phyloP scores from a whole-genome alignment of 37 sponge, comb jelly and placozoan species.

The Hexactinellida sp. region DNA sequence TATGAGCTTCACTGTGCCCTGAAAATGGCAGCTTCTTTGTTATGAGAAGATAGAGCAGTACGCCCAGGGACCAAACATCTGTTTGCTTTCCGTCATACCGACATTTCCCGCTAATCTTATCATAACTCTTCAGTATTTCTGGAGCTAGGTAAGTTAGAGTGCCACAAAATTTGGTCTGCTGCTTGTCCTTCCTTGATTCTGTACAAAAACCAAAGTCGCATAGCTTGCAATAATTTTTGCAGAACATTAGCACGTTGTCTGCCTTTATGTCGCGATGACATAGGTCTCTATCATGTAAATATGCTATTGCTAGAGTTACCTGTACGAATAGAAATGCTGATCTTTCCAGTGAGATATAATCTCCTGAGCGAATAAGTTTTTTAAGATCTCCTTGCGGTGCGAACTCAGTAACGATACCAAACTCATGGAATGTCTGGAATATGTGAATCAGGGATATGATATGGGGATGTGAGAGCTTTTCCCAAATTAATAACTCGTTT shows the following conservation, averaged over 20 bases:
- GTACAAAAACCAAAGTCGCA: constrained; percentile 16
- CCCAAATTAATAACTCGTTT: background rate
- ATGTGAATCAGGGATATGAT: background rate
- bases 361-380: background rate
- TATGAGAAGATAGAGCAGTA: background rate
- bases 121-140: background rate
- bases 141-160: background rate
- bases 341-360: background rate
- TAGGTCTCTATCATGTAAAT: background rate
- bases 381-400: background rate
- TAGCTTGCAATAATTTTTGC: background rate
- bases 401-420: background rate
- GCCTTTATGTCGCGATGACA: background rate
- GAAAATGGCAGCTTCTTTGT: background rate
- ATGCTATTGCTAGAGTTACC: background rate
- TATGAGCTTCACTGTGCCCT: background rate
- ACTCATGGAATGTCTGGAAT: constrained; percentile 16
- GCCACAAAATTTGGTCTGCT: background rate
- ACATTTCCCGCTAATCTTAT: background rate
- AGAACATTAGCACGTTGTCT: background rate
- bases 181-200: constrained; percentile 1
- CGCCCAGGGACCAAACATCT: background rate
- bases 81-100: background rate
- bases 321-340: background rate
- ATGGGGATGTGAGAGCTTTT: constrained; percentile 1